Conservation (phyloP, 2,888 invertebrate species). For the Lepidochrysops patricia region DNA sequence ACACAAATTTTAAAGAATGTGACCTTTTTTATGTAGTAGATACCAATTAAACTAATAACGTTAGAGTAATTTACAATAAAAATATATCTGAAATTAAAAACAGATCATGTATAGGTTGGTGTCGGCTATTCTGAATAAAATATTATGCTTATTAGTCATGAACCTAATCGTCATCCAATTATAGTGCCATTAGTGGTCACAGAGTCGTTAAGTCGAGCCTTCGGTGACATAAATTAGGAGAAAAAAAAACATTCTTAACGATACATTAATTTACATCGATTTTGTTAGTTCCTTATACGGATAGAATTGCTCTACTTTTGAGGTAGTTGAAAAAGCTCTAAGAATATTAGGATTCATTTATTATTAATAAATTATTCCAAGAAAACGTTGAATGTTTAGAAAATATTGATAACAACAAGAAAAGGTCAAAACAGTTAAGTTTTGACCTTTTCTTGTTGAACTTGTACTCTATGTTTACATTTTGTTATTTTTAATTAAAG, state of each 20-base stretch:
- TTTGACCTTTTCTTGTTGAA: no score
- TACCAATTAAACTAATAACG: neutral
- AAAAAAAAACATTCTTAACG: constrained; percentile 5
- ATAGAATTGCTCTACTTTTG: neutral
- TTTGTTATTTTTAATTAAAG: no score
- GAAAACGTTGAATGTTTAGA: no score
- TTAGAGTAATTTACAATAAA: neutral
- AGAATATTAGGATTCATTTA: no score
- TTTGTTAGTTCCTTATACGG: neutral
- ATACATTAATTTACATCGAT: neutral
- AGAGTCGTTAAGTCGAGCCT: constrained; percentile 9
- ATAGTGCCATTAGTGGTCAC: constrained; percentile 5
- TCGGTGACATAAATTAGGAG: constrained; percentile 8
- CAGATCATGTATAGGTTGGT: neutral
- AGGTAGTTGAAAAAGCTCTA: no score
- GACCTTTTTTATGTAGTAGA: no score
- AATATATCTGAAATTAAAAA: neutral
- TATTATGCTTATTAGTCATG: constrained; percentile 7
- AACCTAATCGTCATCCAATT: constrained; percentile 4
- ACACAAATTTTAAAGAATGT: no score
- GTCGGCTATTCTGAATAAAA: neutral
- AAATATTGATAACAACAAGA: no score
- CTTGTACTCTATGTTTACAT: no score
- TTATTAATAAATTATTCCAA: no score
- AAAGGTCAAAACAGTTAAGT: no score